phyloP scores from a whole-genome alignment of 2,797 vertebrate species.

The Sebastiscus albofasciatus region DNA sequence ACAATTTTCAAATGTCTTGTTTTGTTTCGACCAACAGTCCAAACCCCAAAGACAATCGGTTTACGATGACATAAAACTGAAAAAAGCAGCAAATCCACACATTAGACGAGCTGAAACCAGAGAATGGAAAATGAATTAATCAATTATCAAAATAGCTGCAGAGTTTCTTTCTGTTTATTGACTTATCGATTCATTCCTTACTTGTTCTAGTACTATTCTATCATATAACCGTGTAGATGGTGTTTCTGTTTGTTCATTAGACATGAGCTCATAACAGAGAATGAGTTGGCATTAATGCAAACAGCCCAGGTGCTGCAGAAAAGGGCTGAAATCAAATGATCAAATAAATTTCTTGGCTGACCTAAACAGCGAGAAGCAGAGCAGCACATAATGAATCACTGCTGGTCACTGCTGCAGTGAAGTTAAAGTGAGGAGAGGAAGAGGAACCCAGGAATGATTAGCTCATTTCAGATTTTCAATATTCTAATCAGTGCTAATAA shows the following conservation, averaged over 20 bases:
- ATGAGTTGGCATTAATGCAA: neutral
- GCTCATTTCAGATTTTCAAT: neutral
- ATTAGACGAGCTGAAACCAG: neutral
- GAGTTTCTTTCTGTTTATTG: neutral
- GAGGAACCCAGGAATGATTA: conserved; percentile 1
- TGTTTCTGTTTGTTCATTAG: conserved; percentile 15
- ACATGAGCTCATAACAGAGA: neutral
- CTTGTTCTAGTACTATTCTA: neutral
- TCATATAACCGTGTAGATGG: neutral
- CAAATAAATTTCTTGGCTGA: conserved; percentile 52
- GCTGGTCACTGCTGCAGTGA: conserved; percentile 42
- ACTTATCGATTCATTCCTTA: neutral
- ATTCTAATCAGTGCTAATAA: neutral
- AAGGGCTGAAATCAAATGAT: conserved; percentile 45
- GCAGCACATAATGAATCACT: conserved; percentile 53
- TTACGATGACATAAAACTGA: neutral
- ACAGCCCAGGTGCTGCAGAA: conserved; percentile 43
- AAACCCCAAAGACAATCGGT: neutral
- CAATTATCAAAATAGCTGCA: too few species aligned
- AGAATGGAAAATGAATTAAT: neutral
- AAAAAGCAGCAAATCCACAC: neutral
- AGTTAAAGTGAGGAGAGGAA: conserved; percentile 14
- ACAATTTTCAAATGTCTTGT: neutral
- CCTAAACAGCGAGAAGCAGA: conserved; percentile 44
- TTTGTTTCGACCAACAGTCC: neutral